Conservation (phyloP, 2,113 vertebrate genomes). For the Cnemophilus loriae region DNA sequence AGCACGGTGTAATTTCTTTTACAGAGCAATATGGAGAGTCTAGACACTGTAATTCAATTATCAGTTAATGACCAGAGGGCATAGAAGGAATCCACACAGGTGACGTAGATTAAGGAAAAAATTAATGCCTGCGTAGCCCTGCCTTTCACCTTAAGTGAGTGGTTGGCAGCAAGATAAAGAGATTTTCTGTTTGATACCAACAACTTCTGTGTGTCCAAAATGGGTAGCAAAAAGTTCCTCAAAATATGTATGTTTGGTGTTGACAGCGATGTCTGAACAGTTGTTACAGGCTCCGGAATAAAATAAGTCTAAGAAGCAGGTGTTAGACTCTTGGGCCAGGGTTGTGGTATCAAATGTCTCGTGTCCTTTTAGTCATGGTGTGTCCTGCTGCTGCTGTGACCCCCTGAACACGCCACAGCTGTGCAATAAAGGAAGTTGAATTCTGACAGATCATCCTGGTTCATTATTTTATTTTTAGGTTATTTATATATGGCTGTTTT, state of each 20-base stretch:
- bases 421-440: neutral
- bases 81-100: neutral
- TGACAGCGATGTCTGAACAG: neutral
- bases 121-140: neutral
- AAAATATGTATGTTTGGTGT: neutral
- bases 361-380: neutral
- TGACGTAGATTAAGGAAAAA: neutral
- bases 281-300: neutral
- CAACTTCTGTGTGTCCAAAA: neutral
- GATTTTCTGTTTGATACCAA: neutral
- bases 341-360: neutral
- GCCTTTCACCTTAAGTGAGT: neutral
- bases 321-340: neutral
- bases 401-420: fast-evolving
- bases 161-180: neutral
- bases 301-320: neutral
- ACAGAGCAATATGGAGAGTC: neutral
- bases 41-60: conserved; percentile 9
- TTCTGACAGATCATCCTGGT: neutral
- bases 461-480: neutral
- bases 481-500: neutral
- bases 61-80: neutral
- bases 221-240: neutral
- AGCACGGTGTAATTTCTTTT: neutral
- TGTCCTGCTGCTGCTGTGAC: neutral